phyloP scores from a whole-genome alignment of 2,113 vertebrate genomes.

The Argyrosomus japonicus region DNA sequence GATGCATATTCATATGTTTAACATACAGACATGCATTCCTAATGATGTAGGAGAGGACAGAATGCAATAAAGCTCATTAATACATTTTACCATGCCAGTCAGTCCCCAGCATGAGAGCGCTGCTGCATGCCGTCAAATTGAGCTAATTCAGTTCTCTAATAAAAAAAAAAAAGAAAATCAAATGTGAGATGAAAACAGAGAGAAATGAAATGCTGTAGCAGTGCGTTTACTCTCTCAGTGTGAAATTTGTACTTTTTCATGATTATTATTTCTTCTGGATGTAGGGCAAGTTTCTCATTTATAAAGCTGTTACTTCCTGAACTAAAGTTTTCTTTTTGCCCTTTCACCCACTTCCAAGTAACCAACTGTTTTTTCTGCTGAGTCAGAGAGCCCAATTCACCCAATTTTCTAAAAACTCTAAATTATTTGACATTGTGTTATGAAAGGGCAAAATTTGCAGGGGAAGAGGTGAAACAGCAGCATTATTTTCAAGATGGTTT shows the following conservation, averaged over 20 bases:
- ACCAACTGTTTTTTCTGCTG: background rate
- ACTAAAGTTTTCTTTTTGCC: background rate
- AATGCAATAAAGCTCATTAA: constrained; percentile 82
- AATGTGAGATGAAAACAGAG: constrained; percentile 41
- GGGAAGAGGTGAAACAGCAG: background rate
- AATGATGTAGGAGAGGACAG: constrained; percentile 73
- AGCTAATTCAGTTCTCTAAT: constrained; percentile 63
- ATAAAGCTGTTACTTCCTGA: background rate
- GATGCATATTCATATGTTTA: constrained; percentile 89
- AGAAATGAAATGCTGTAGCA: constrained; percentile 23
- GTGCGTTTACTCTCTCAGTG: constrained; percentile 19
- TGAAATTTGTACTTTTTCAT: background rate
- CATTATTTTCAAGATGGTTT: background rate
- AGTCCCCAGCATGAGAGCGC: constrained; percentile 56
- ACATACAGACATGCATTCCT: constrained; percentile 84
- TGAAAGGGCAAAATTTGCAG: background rate
- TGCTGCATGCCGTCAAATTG: constrained; percentile 45
- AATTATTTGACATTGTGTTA: background rate
- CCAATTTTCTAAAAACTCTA: background rate
- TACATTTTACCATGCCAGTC: constrained; percentile 79
- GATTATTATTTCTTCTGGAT: constrained; percentile 12
- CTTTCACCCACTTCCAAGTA: background rate
- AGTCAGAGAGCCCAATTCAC: background rate
- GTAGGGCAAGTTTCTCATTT: background rate
- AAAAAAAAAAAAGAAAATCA: constrained; percentile 14